Evolutionary conservation across 1,140 invertebrate species (phyloP), one percentile per base, ranked within the genome.

Genomic region (Panagrolaimus sp.): DNA sequence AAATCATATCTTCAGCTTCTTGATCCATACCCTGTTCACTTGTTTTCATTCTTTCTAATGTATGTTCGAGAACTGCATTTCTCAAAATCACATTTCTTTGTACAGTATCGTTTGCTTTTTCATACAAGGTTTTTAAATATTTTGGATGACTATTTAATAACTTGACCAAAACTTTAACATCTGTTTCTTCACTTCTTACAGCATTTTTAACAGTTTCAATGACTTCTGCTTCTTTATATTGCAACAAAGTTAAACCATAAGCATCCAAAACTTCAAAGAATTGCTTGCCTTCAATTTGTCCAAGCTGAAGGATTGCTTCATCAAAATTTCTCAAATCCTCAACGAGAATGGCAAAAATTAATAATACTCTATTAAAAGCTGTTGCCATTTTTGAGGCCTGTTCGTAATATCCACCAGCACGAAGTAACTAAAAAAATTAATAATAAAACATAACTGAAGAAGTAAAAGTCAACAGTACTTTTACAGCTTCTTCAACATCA

Each of bases 311-410:
- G 12, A 80, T 9, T 15, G 78, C 78, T 6, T 24, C 52, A 7
- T 43, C 17, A 52, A 75, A 81, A 44, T 82, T 68, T 17, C 75
- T 55, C 43, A 74, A 45, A 55, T 80, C 76, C 12, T 80, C 71
- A 24, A 78, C 64, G 15, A 80, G 65, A 26, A 82, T 73, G 17
- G 78, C 65, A 21, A 80, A 52, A 52, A 69, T 80, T 9, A 67
- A 44, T 15, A 76, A 66, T 38, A 63, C 44, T 38, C 64, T 55
- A 5, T 65, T 17, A 55, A 68, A 72, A 15, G 63, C 68, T n/a
- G 45, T 52, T 21, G 78, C 75, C 46, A 80, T 58, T 47, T 65
- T 67, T 0, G 70, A 63, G n/a, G 80, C 78, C 14, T 79, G 12
- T 38, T 63, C 24, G 26, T 65, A 72, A 55, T 76, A 72, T 45